These are phyloP conservation scores for Tympanuchus pallidicinctus DNA, from an alignment of 2,113 vertebrate species.

Conservation along the genomic window DNA sequence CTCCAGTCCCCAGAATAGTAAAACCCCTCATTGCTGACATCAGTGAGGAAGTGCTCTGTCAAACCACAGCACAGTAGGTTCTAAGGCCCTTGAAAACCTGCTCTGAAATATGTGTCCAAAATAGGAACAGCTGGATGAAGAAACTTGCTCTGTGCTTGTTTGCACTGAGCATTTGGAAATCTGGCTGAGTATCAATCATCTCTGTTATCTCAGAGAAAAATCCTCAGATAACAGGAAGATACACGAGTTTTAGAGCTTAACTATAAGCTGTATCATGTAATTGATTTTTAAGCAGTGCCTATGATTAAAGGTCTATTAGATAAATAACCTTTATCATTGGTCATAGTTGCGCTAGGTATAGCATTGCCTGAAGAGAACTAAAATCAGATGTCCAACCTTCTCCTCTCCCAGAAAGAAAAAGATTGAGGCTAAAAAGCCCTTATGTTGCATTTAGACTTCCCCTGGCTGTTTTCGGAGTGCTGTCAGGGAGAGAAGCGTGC, in stretches of 20 bases:
- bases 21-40: not conserved
- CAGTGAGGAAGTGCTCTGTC: not conserved
- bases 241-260: slow-evolving; percentile 58
- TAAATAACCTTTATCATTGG: slow-evolving; percentile 57
- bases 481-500: not conserved
- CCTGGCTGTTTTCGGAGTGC: rapidly evolving
- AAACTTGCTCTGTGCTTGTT: not conserved
- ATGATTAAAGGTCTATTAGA: slow-evolving; percentile 52
- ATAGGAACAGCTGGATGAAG: slow-evolving; percentile 14
- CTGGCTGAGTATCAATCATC: not conserved
- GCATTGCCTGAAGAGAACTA: not conserved
- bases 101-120: not conserved
- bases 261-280: slow-evolving; percentile 45
- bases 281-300: slow-evolving; percentile 59
- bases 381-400: not conserved
- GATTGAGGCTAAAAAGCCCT: not conserved
- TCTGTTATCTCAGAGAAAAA: slow-evolving; percentile 55
- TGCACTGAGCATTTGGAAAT: slow-evolving; percentile 36
- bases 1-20: not conserved
- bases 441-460: not conserved
- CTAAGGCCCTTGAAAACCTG: not conserved
- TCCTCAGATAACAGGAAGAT: slow-evolving; percentile 62
- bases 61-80: not conserved
- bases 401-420: not conserved
- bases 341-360: not conserved